A percentile compares a stretch with the other conserved stretches of the same genome.
phyloP scores from a whole-genome alignment of 2,888 invertebrate species.

The Lissonota sp. region DNA sequence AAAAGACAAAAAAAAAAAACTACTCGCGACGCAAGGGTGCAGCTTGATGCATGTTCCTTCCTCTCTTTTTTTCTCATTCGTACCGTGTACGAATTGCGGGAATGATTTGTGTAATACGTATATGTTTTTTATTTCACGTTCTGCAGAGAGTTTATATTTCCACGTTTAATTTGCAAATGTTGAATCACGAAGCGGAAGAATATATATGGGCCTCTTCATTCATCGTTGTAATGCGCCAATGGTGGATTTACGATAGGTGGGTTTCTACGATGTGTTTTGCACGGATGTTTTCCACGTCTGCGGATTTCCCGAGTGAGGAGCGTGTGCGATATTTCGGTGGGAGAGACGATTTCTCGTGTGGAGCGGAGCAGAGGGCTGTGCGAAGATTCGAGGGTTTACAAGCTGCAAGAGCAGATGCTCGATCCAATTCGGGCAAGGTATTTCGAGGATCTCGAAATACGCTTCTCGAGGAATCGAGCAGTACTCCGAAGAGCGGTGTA shows the following conservation, averaged over 20 bases:
- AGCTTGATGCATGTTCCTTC: conserved; percentile 4
- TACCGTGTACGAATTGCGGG: no score
- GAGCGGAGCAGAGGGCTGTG: background rate
- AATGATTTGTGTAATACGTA: no score
- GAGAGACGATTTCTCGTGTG: conserved; percentile 20
- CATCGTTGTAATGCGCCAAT: no score
- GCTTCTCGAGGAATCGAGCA: conserved; percentile 42
- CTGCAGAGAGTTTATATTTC: no score
- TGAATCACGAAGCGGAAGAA: no score
- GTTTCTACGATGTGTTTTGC: no score
- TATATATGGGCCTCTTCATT: no score
- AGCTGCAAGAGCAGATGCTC: conserved; percentile 33
- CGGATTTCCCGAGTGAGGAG: conserved; percentile 13
- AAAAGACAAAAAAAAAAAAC: conserved; percentile 4
- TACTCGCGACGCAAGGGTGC: background rate
- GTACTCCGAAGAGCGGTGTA: conserved; percentile 29
- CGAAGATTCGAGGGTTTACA: background rate
- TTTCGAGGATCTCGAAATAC: conserved; percentile 51
- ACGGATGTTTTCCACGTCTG: no score
- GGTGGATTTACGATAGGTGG: no score
- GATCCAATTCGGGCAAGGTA: conserved; percentile 60
- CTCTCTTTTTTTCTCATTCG: background rate
- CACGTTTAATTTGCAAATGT: no score
- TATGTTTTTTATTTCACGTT: no score
- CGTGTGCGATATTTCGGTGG: background rate